Percentiles rank a stretch among this genome's conserved stretches.
Conservation (phyloP, 2,113 vertebrate species). For the Irena cyanogastra region DNA sequence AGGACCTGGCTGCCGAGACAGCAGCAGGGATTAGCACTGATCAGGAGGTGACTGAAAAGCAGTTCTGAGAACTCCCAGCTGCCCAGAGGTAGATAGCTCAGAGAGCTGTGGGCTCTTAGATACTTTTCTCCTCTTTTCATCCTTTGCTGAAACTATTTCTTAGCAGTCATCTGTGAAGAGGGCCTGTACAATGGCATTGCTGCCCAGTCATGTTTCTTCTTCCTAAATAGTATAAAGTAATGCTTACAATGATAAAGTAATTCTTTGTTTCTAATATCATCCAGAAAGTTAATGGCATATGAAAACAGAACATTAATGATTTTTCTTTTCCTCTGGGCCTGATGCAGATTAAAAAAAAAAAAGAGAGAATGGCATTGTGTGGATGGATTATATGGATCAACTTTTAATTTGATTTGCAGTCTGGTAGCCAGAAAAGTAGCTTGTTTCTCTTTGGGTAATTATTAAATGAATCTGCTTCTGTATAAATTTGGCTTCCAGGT, state of each 20-base stretch:
- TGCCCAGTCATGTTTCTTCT: not conserved
- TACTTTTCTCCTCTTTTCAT: not conserved
- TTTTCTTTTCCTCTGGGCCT: not conserved
- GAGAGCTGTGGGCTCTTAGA: not conserved
- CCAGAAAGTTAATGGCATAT: not conserved
- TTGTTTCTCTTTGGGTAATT: slow-evolving; percentile 8
- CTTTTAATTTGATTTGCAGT: not conserved
- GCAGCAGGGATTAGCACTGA: not conserved
- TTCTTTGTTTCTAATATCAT: not conserved
- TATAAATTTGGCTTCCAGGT: not conserved
- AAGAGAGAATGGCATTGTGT: not conserved
- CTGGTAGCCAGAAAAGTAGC: not conserved
- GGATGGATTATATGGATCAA: not conserved
- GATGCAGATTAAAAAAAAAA: not conserved
- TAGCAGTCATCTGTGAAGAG: not conserved
- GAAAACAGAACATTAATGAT: not conserved
- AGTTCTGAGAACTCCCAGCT: not conserved
- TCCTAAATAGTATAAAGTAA: not conserved
- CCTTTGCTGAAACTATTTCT: not conserved
- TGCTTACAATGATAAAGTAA: not conserved
- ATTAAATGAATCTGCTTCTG: not conserved
- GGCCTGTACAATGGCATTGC: not conserved
- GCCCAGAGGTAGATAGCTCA: not conserved
- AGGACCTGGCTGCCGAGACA: not conserved
- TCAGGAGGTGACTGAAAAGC: not conserved